Evolutionary conservation across 2,888 invertebrate species (phyloP), one percentile per base, ranked within the genome.

Genomic region (Carcina quercana): DNA sequence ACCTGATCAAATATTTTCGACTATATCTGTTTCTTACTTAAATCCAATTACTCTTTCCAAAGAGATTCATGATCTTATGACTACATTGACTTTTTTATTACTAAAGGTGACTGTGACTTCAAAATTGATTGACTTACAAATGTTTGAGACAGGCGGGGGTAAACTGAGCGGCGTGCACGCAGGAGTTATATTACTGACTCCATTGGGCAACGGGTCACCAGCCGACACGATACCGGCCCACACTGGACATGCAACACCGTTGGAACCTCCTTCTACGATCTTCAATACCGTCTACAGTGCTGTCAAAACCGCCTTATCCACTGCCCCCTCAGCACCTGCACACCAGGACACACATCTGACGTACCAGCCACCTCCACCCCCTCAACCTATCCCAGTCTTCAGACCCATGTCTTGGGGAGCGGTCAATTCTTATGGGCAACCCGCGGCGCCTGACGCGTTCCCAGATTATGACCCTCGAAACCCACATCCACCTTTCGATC

Each of bases 71-170:
- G n/a, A n/a, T n/a, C n/a, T n/a, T n/a, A n/a, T n/a, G n/a, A n/a
- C n/a, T n/a, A n/a, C n/a, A n/a, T n/a, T n/a, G n/a, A n/a, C n/a
- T n/a, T n/a, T n/a, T n/a, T n/a, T n/a, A n/a, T n/a, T n/a, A n/a
- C n/a, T n/a, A n/a, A 10, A 22, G 2, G 11, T 21, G 21, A 21
- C 29, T 32, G 3, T n/a, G 20, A 14, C 12, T 11, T 11, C 15
- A 35, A 24, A 17, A 25, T 30, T 8, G 53, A 58, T 51, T 59
- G 57, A 58, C 51, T 41, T 45, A 47, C 44, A 42, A 27, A 25
- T 74, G 75, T 78, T 58, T 72, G 78, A 76, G 80, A 72, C 82
- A 82, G 83, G 82, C 58, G 70, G 74, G 43, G 68, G 70, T 52
- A 78, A 70, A 68, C 70, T 80, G 63, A 70, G 56, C 57, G 83